Evolutionary conservation across 2,888 invertebrate species (phyloP).

Genomic region (Sesia apiformis): DNA sequence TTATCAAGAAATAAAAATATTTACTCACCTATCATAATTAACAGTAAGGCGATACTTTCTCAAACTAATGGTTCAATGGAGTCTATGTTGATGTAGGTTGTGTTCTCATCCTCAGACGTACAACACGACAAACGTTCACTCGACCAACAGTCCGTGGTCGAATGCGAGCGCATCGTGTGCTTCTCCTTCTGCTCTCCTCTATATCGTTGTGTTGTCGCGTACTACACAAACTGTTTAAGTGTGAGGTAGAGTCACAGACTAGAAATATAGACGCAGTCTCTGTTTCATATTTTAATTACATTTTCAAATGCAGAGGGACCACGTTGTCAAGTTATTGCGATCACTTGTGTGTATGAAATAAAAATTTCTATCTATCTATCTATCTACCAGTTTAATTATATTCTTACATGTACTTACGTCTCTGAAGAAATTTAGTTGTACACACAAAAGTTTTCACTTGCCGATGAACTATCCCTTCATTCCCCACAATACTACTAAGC

Average conservation of each 20-base stretch:
- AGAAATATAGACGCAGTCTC: neutral
- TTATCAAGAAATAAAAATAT: too few relatives aligned
- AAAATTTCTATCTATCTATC: too few relatives aligned
- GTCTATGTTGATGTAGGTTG: conserved; percentile 71
- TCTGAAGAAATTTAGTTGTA: too few relatives aligned
- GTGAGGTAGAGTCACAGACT: neutral
- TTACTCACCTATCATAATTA: conserved; percentile 63
- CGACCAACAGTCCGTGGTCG: conserved; percentile 52
- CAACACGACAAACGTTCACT: conserved; percentile 36
- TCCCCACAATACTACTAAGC: too few relatives aligned
- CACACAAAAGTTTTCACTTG: too few relatives aligned
- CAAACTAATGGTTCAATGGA: conserved; percentile 48
- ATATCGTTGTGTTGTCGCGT: conserved; percentile 3
- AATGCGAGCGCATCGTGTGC: conserved; percentile 35
- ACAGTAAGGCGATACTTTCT: conserved; percentile 37
- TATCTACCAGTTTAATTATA: too few relatives aligned
- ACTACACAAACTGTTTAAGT: conserved; percentile 1
- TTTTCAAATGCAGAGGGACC: neutral
- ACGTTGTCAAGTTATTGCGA: too few relatives aligned
- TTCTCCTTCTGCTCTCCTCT: conserved; percentile 10
- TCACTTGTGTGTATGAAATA: too few relatives aligned
- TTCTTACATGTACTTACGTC: too few relatives aligned
- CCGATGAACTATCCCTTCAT: too few relatives aligned
- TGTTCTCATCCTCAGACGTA: conserved; percentile 28
- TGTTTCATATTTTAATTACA: neutral